Base-by-base conservation (phyloP, 2,797 vertebrate genomes). In the Chloroceryle inda region DNA sequence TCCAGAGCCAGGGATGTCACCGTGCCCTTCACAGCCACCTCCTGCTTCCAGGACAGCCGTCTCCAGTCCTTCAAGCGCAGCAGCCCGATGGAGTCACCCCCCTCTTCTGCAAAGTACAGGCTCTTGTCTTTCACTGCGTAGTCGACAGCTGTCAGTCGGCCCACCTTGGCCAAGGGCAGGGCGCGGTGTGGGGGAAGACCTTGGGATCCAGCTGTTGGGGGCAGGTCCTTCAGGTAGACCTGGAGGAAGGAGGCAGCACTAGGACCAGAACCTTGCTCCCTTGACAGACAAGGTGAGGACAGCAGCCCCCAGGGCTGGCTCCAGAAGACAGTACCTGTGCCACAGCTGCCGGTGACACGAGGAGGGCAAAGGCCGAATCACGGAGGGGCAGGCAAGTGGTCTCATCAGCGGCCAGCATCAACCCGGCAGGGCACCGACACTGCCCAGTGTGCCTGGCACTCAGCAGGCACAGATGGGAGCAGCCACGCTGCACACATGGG, bases 381-480 rank as follows among this genome's bases (percentile, higher is more conserved):
- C 35, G 73, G 10, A 98, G 83, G 27, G 96, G 83, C 45, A 98
- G 44, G 80, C 99, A 99, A 52, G 94, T 98, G n/a, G 97, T 79
- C 44, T 96, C 96, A 33, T 99, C 98, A 1, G 93, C 96, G 0
- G 98, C 97, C 53, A 99, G 98, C 2, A 98, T 88, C 85, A 98
- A 92, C 21, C 98, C 98, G 0, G 91, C 3, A 0, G 99, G 99
- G 67, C 99, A 99, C 21, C 91, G 97, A 68, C 99, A 99, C 53
- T 98, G 98, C 23, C 98, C 99, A 0, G 83, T 37, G 2, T 96
- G 95, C 16, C 78, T 87, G 9, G 98, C 89, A 0, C 98, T 98
- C 96, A 99, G 96, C 49, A 99, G 97, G 81, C 99, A 99, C 35
- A 99, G 59, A 76, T 99, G 98, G 83, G 99, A 99, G 94, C 99